Percentiles rank a stretch among this genome's conserved stretches.
phyloP scores from a whole-genome alignment of 2,888 invertebrate species.

The Coleophora flavipennella region DNA sequence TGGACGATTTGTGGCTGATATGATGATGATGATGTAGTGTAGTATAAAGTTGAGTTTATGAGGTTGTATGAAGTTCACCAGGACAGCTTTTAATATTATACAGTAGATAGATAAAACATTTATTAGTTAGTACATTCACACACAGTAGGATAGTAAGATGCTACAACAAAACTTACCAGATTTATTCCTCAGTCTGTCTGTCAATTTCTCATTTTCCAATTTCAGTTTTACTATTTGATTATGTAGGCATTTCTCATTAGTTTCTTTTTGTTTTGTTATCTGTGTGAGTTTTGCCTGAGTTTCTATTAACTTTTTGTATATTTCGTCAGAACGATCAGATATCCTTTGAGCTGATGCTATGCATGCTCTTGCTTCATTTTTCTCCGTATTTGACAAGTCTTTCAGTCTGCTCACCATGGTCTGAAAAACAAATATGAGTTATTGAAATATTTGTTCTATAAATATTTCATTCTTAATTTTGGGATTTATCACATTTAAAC shows the following conservation, averaged over 20 bases:
- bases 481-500: too few relatives aligned
- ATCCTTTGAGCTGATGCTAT: constrained; percentile 56
- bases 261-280: constrained; percentile 51
- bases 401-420: constrained; percentile 35
- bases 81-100: too few relatives aligned
- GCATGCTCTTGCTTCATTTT: constrained; percentile 57
- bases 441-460: too few relatives aligned
- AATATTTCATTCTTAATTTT: too few relatives aligned
- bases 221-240: constrained; percentile 50
- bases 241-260: constrained; percentile 40
- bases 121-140: too few relatives aligned
- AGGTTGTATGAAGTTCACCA: too few relatives aligned
- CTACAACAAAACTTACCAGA: constrained; percentile 31
- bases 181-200: constrained; percentile 45
- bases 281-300: constrained; percentile 40
- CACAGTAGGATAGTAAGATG: too few relatives aligned
- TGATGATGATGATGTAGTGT: too few relatives aligned
- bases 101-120: too few relatives aligned
- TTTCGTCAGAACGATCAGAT: constrained; percentile 49
- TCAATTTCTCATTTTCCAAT: constrained; percentile 51
- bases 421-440: constrained; percentile 22
- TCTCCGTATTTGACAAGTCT: constrained; percentile 40
- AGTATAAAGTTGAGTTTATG: too few relatives aligned
- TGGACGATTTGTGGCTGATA: too few relatives aligned
- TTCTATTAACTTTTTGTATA: constrained; percentile 39